Base-by-base conservation (phyloP, 1,140 invertebrate species). In the Rhopalosiphum maidis region DNA sequence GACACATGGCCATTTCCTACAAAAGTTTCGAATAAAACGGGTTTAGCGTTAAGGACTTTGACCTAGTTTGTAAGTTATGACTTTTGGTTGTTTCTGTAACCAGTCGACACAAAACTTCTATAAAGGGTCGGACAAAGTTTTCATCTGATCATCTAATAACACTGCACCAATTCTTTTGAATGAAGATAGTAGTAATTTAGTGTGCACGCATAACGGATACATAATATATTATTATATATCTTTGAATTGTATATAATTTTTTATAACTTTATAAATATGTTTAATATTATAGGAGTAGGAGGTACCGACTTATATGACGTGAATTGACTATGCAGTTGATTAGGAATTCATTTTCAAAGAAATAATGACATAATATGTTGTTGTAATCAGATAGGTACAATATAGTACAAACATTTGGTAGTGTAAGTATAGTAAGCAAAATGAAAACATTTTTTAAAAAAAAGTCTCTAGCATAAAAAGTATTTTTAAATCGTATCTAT, bases 31-130 rank as follows among this genome's bases (percentile, higher is more conserved):
- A 22, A 48, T 87, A 30, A 48, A 87, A 87, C 23, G 35, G 88
- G 51, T 90, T 60, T 90, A 21, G 43, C 35, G 54, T 90, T 37
- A 90, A 90, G 51, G n/a, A 90, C 51, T 90, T 90, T 60, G 88
- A 90, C 88, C 51, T 41, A 90, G 88, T 90, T 90, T 60, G 21
- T 15, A 41, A 54, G 54, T 90, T 90, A 90, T 90, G 86, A 60
- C 51, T 60, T 41, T 90, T 30, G 35, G 22, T 54, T 30, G 15
- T 55, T 90, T 60, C 22, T 41, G 51, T 90, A 90, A 90, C 54
- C 88, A 54, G 23, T 54, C 15, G 51, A 90, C 35, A 90, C 25
- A 5, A 55, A 90, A 90, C 88, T 90, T 89, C 18, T 37, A 41
- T 41, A 41, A 90, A 30, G n/a, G 8, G 30, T n/a, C 4, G 30